Conservation (phyloP, 2,888 invertebrate genomes). For the Idaea aversata region DNA sequence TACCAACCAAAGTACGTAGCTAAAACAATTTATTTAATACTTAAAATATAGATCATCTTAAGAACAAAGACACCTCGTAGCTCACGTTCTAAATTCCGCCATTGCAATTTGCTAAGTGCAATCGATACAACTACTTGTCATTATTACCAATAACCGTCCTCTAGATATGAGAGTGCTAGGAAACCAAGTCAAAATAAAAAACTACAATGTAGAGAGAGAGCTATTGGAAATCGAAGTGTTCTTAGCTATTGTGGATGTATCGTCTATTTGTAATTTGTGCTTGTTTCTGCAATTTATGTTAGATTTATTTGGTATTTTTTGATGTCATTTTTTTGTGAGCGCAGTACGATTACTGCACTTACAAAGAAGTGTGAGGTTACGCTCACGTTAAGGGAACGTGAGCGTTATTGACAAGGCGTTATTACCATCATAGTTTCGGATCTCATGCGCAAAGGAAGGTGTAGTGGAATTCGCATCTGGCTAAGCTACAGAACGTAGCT, state of each 20-base stretch:
- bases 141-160: slow-evolving; percentile 23
- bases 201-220: slow-evolving; percentile 12
- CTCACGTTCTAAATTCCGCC: slow-evolving; percentile 3
- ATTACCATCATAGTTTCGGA: no score
- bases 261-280: neutral
- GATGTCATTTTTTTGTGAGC: no score
- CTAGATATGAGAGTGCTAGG: slow-evolving; percentile 17
- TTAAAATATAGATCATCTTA: neutral
- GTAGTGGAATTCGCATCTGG: no score
- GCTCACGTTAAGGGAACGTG: no score
- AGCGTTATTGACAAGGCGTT: no score
- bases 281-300: no score
- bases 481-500: no score
- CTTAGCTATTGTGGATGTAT: neutral
- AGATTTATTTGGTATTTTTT: no score
- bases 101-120: slow-evolving; percentile 14
- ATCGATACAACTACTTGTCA: slow-evolving; percentile 16
- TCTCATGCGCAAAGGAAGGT: no score
- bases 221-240: slow-evolving; percentile 23
- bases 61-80: neutral
- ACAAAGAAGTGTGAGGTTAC: no score
- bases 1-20: neutral
- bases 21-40: neutral
- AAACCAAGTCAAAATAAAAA: slow-evolving; percentile 20
- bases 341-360: no score